A percentile compares a stretch with the other conserved stretches of the same genome.
These are phyloP conservation scores for Romanogobio albipinnatus DNA, from an alignment of 2,113 vertebrate species.

Conservation along the genomic window DNA sequence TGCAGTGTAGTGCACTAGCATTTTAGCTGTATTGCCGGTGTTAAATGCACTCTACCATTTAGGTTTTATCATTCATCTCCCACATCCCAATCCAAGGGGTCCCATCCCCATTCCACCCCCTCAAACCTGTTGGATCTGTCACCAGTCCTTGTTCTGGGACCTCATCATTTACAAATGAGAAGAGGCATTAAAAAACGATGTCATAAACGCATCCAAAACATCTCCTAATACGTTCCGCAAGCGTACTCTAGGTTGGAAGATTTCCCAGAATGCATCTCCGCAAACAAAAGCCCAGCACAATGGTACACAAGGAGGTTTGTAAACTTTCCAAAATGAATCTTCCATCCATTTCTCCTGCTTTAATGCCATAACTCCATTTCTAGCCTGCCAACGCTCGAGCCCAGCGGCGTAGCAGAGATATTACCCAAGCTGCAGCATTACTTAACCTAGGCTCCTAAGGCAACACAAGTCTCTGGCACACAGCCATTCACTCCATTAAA, in stretches of 20 bases:
- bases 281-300: conserved; percentile 15
- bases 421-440: conserved; percentile 65
- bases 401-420: conserved; percentile 52
- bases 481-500: conserved; percentile 70
- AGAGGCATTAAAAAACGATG: conserved; percentile 17
- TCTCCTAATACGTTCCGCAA: neutral
- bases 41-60: neutral
- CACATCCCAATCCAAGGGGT: neutral
- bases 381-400: conserved; percentile 28
- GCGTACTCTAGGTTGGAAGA: neutral
- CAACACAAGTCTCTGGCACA: conserved; percentile 60
- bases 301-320: conserved; percentile 24
- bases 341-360: conserved; percentile 8
- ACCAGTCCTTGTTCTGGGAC: conserved; percentile 6
- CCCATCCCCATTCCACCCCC: no score
- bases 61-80: neutral
- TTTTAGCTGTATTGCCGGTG: no score
- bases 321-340: conserved; percentile 39
- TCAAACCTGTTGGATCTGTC: neutral
- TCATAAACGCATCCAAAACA: neutral
- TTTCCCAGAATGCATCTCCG: conserved; percentile 29
- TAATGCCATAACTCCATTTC: conserved; percentile 49
- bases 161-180: conserved; percentile 3
- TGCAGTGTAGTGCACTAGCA: no score
- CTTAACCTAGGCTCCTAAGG: conserved; percentile 66